These are phyloP conservation scores for Campylomormyrus numenius DNA, from an alignment of 2,113 vertebrate genomes.

Conservation along the genomic window DNA sequence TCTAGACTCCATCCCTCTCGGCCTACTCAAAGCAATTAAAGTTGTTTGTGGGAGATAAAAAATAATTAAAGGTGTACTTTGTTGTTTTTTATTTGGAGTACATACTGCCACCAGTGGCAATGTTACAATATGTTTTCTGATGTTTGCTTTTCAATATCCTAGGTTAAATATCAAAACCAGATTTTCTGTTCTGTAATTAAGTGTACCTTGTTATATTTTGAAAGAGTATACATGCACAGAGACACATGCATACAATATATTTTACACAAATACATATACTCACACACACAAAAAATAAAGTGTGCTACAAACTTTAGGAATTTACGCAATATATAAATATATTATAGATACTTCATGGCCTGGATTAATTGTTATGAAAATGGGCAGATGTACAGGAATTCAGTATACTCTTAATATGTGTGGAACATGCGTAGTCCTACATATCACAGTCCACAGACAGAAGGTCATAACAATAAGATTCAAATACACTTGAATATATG, in stretches of 20 bases:
- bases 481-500: neutral
- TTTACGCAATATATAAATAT: neutral
- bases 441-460: neutral
- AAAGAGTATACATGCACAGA: neutral
- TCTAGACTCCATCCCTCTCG: conserved; percentile 51
- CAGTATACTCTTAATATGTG: neutral
- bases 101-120: conserved; percentile 36
- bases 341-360: neutral
- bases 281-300: neutral
- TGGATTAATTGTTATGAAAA: neutral
- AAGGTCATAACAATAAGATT: neutral
- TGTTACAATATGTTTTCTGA: conserved; percentile 51
- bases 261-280: conserved; percentile 23
- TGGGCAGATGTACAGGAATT: neutral
- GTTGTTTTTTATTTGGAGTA: conserved; percentile 53
- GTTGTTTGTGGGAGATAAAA: conserved; percentile 65
- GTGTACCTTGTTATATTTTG: conserved; percentile 16
- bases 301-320: neutral
- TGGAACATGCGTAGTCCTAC: neutral
- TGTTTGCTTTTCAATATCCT: conserved; percentile 51
- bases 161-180: conserved; percentile 48
- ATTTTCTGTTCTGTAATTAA: conserved; percentile 30
- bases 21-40: conserved; percentile 64
- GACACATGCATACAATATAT: neutral
- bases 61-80: conserved; percentile 59